Evolutionary conservation across 2,113 vertebrate genomes (phyloP).

Genomic region (Trochalopteron elliotii): DNA sequence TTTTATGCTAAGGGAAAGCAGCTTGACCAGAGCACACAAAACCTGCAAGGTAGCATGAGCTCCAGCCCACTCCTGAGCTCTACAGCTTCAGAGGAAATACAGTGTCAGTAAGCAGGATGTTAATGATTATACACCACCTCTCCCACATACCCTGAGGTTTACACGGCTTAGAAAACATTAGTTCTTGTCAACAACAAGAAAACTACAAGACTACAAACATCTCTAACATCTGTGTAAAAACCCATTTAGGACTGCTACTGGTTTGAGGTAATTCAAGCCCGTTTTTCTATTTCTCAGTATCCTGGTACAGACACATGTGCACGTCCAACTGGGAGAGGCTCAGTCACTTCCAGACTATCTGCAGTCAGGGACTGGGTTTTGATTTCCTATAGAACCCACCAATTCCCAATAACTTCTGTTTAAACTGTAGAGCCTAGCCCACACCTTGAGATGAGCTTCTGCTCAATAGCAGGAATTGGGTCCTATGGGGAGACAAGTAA

Average conservation of each 20-base stretch:
- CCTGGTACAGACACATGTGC: not conserved
- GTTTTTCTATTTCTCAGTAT: not conserved
- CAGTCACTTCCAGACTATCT: not conserved
- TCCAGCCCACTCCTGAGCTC: not conserved
- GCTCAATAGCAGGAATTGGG: not conserved
- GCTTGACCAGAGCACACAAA: not conserved
- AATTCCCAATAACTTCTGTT: not conserved
- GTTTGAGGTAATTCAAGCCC: not conserved
- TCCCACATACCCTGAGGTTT: not conserved
- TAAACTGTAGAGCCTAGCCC: not conserved
- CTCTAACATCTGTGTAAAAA: not conserved
- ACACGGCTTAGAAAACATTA: not conserved
- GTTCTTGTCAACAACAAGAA: not conserved
- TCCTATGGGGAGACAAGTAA: not conserved
- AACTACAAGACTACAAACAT: not conserved
- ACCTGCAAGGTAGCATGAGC: not conserved
- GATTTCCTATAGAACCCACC: not conserved
- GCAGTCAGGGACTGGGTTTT: not conserved
- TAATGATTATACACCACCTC: not conserved
- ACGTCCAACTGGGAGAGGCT: not conserved
- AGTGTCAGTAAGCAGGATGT: not conserved
- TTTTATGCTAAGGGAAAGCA: not conserved
- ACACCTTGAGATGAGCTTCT: not conserved
- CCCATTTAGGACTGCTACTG: not conserved
- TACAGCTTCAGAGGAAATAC: not conserved